These are phyloP conservation scores for Limosa lapponica DNA, from an alignment of 2,797 vertebrate genomes.

Conservation along the genomic window DNA sequence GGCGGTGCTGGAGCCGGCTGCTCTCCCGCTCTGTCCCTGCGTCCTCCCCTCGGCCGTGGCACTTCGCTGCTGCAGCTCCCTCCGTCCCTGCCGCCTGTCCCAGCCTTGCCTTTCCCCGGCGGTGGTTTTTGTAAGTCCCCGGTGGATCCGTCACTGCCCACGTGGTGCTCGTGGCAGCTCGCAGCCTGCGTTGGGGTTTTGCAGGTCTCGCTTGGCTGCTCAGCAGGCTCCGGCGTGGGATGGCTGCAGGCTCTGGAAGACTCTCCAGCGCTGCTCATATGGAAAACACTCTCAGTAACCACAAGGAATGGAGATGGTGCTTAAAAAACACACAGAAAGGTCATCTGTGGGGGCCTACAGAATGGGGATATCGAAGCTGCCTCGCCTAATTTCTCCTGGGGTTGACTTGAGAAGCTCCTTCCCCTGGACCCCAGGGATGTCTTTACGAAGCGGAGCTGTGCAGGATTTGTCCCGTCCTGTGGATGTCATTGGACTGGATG, in stretches of 20 bases:
- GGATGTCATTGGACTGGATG: neutral
- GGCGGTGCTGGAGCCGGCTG: neutral
- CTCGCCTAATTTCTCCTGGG: accelerated
- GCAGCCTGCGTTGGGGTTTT: neutral
- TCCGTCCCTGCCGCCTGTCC: accelerated
- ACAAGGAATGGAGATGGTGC: neutral
- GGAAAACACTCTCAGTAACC: neutral
- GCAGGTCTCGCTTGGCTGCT: conserved; percentile 31
- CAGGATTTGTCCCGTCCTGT: accelerated
- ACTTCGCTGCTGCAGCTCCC: neutral
- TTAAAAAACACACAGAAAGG: neutral
- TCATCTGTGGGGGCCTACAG: neutral
- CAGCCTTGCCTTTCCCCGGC: neutral
- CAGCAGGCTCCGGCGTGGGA: neutral
- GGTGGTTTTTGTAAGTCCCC: accelerated
- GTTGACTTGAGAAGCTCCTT: neutral
- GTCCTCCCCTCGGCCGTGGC: neutral
- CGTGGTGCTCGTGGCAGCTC: neutral
- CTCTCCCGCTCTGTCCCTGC: accelerated
- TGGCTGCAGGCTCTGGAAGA: conserved; percentile 16
- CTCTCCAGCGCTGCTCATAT: neutral
- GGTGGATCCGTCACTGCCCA: neutral
- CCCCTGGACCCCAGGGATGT: neutral
- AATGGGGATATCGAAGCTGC: neutral
- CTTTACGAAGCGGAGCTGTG: neutral